phyloP scores from a whole-genome alignment of 2,797 vertebrate species.

The Amphiprion clarkii region DNA sequence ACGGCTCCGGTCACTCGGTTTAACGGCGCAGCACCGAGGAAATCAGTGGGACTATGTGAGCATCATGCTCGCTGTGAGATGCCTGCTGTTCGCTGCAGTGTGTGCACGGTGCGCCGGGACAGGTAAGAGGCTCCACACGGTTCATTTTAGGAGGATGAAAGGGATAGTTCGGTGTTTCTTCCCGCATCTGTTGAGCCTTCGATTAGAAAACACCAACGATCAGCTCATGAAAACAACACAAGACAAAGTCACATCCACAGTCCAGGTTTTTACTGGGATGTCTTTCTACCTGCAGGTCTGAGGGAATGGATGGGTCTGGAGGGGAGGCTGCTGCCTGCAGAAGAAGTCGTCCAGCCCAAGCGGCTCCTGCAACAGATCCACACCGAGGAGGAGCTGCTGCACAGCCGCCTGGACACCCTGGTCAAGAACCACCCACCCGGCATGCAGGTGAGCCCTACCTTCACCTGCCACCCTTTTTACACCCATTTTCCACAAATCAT shows the following conservation, averaged over 20 bases:
- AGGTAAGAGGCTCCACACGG: slow-evolving; percentile 78
- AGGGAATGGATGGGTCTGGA: slow-evolving; percentile 71
- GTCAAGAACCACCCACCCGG: slow-evolving; percentile 82
- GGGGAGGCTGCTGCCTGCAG: slow-evolving; percentile 64
- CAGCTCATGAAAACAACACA: slow-evolving; percentile 7
- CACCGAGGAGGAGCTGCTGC: slow-evolving; percentile 88
- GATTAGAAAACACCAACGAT: slow-evolving; percentile 4
- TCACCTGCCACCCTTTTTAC: not conserved
- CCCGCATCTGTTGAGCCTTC: not conserved
- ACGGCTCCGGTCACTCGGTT: slow-evolving; percentile 34
- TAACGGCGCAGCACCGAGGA: slow-evolving; percentile 69
- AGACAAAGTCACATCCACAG: not conserved
- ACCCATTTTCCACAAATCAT: too few relatives aligned
- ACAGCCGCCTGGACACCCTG: slow-evolving; percentile 90
- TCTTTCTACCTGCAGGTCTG: slow-evolving; percentile 65
- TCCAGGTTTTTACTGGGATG: not conserved
- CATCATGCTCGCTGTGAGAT: slow-evolving; percentile 90
- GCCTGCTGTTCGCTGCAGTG: slow-evolving; percentile 90
- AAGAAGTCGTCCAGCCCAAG: slow-evolving; percentile 89
- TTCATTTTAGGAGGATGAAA: not conserved
- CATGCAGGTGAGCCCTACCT: slow-evolving; percentile 76
- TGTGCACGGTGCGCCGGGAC: slow-evolving; percentile 83
- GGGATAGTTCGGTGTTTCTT: not conserved
- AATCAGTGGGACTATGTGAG: slow-evolving; percentile 87
- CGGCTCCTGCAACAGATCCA: slow-evolving; percentile 89